Evolutionary conservation across 2,113 vertebrate species (phyloP), one percentile per base, ranked within the genome.

Genomic region (Lophochroa leadbeateri): DNA sequence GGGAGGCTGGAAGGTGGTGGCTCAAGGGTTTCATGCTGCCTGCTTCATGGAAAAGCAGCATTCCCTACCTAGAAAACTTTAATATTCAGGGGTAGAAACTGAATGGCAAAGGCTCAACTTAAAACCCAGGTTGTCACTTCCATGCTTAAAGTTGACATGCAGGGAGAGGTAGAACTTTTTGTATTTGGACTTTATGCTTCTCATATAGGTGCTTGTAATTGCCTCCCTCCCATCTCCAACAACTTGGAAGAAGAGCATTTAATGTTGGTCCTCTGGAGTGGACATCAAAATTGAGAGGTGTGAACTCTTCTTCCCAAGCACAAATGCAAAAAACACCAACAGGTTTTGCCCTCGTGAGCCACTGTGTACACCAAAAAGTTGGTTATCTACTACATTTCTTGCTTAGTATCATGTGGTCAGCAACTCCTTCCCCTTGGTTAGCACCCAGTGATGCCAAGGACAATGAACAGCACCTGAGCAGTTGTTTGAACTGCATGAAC

Each of bases 371-470:
- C 53, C 37, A 83, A 78, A 49, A 91, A 83, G 82, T 35, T 94
- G 58, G 10, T 80, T 93, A 78, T 81, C 72, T 96, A 61, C 72
- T 93, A 71, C 25, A 31, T 79, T 71, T 77, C 85, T 82, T 93
- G 50, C 90, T 87, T 79, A 70, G 37, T 58, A 77, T 84, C 80
- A 35, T 71, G 76, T 83, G 91, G 46, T 81, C 80, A 94, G 81
- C 65, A 88, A 44, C 65, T 95, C 55, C 64, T 69, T 94, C 57
- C 33, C 67, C 21, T 82, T 61, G 28, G 10, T 68, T 80, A 68
- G 63, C 10, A 8, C 11, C 15, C 43, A 50, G 53, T 17, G 39
- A 37, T 57, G 76, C 23, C 46, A 72, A 63, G 46, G 35, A 17
- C 58, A 72, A 60, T 65, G 39, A 86, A 65, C 31, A 82, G 50